Conservation (phyloP, 2,113 vertebrate species). For the Cepphus grylle region DNA sequence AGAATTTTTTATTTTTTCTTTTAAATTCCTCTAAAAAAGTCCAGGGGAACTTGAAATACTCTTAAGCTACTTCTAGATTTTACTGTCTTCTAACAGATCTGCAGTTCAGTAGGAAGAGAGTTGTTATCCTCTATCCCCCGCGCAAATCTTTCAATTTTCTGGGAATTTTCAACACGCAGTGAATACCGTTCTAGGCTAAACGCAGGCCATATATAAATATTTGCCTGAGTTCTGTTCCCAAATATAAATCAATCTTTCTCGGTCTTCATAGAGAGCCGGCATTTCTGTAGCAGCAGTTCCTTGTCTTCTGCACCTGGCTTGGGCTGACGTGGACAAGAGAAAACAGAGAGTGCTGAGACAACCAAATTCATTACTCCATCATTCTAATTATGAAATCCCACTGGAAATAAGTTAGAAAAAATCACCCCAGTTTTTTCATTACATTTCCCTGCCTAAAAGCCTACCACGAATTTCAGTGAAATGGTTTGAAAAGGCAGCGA, state of each 20-base stretch:
- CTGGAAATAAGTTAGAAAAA: background rate
- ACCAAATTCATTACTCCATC: background rate
- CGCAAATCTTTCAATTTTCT: background rate
- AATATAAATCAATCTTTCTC: background rate
- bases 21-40: background rate
- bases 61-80: background rate
- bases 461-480: background rate
- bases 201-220: background rate
- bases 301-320: background rate
- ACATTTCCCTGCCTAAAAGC: background rate
- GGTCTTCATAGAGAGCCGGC: accelerated
- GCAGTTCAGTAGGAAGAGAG: background rate
- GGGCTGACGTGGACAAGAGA: background rate
- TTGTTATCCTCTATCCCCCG: background rate
- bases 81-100: background rate
- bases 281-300: background rate
- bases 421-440: background rate
- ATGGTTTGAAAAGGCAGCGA: background rate
- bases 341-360: background rate
- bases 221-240: background rate
- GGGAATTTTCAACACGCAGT: background rate
- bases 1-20: background rate
- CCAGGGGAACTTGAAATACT: background rate
- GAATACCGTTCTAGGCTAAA: background rate
- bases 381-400: background rate